phyloP scores from a whole-genome alignment of 2,888 invertebrate genomes.

The Phortica okadai region DNA sequence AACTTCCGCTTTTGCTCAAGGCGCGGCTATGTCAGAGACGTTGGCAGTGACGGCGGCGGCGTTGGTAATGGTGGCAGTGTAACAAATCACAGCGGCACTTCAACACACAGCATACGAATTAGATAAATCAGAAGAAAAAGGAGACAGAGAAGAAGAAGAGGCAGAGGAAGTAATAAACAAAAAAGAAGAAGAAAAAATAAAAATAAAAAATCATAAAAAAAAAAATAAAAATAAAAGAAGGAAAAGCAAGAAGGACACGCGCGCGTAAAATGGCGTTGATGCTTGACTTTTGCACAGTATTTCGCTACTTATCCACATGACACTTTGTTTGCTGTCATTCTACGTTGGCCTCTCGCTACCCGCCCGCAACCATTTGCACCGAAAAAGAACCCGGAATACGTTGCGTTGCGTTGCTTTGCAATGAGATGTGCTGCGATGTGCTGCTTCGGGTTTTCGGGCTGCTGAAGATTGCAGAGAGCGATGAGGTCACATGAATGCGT shows the following conservation, averaged over 20 bases:
- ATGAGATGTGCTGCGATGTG: not conserved
- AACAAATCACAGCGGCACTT: not conserved
- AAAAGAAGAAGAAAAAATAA: not conserved
- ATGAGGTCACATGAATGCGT: not conserved
- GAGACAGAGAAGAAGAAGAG: conserved; percentile 21
- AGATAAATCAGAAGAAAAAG: not conserved
- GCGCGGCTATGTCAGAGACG: not conserved
- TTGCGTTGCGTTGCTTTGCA: not conserved
- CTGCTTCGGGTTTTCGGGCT: conserved; percentile 6
- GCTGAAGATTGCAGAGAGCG: conserved; percentile 11
- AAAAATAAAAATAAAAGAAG: not conserved
- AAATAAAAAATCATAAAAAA: conserved; percentile 12
- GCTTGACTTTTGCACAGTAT: conserved; percentile 46
- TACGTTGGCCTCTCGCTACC: not conserved
- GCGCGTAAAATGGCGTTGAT: conserved; percentile 49
- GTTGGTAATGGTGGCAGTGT: not conserved
- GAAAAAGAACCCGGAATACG: no score
- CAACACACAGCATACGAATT: conserved; percentile 13
- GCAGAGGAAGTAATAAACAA: conserved; percentile 31
- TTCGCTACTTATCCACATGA: conserved; percentile 48
- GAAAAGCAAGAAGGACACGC: not conserved
- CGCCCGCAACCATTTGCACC: conserved; percentile 5
- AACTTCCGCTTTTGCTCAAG: not conserved
- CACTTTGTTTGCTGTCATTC: conserved; percentile 53
- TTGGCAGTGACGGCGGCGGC: not conserved